Conservation (phyloP, 2,113 vertebrate species). For the Brachypodius melanocephalos region DNA sequence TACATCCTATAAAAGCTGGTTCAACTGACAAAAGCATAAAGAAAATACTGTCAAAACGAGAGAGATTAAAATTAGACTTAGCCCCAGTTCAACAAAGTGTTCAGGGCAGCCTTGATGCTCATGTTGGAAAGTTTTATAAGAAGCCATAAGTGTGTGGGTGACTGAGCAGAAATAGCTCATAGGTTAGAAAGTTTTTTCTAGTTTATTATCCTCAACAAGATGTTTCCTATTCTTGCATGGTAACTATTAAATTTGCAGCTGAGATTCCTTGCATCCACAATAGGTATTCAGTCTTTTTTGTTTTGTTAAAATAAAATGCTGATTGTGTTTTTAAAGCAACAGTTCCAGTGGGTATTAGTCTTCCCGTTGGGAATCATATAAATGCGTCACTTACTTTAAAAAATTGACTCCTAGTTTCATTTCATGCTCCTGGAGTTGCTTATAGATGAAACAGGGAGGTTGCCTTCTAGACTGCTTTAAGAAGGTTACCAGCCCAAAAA, state of each 20-base stretch:
- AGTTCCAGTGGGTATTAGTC: neutral
- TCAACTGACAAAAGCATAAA: neutral
- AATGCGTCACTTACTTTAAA: neutral
- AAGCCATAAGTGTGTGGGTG: neutral
- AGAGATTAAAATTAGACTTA: neutral
- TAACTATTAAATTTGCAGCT: neutral
- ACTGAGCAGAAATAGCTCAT: neutral
- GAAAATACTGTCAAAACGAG: neutral
- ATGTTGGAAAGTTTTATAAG: neutral
- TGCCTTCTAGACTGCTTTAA: neutral
- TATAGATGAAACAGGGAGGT: neutral
- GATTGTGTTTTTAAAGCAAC: neutral
- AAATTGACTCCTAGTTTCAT: neutral
- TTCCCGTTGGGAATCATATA: neutral
- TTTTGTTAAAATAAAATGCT: neutral
- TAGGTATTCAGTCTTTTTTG: neutral
- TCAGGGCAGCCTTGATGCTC: neutral
- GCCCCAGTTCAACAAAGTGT: neutral
- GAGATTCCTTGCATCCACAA: neutral
- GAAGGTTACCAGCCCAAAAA: neutral
- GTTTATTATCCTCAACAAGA: neutral
- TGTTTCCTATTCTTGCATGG: neutral
- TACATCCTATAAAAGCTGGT: neutral
- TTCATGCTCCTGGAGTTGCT: neutral
- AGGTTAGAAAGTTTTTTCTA: neutral